phyloP scores from a whole-genome alignment of 1,140 invertebrate species.

The Dysdera silvatica region DNA sequence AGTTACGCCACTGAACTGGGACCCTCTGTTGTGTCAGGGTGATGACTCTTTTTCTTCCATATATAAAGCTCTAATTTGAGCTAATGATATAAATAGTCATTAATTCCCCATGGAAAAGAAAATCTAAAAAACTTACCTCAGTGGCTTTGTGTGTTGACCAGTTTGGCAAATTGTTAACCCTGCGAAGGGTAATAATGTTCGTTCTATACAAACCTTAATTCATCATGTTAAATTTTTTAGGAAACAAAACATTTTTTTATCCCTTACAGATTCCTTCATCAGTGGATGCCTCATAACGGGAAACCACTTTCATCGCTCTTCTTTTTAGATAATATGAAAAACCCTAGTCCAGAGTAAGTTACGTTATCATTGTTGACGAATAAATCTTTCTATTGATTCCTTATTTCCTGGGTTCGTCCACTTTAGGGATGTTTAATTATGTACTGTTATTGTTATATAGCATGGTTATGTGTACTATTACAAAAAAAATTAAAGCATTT shows the following conservation, averaged over 20 bases:
- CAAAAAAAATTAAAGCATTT: too few relatives aligned
- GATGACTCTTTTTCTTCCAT: too few relatives aligned
- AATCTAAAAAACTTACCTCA: neutral
- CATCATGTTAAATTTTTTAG: neutral
- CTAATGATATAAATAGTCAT: neutral
- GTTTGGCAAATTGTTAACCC: neutral
- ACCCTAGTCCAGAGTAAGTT: constrained; percentile 69
- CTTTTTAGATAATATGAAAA: constrained; percentile 85
- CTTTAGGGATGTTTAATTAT: too few relatives aligned
- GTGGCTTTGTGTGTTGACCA: neutral
- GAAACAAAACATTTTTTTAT: neutral
- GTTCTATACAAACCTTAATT: neutral
- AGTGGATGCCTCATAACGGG: constrained; percentile 83
- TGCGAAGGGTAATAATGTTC: neutral
- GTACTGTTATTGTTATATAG: too few relatives aligned
- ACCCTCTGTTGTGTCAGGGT: neutral
- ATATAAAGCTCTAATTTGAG: too few relatives aligned
- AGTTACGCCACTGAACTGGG: too few relatives aligned
- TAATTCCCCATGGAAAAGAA: neutral
- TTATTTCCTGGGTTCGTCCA: too few relatives aligned
- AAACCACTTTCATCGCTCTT: constrained; percentile 74
- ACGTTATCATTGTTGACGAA: neutral
- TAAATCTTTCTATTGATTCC: neutral
- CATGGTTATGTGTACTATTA: too few relatives aligned
- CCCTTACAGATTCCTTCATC: constrained; percentile 62